Percentiles rank a stretch among this genome's conserved stretches.
These are phyloP conservation scores for Cephus pygmeus DNA, from an alignment of 2,888 invertebrate species.

Conservation along the genomic window DNA sequence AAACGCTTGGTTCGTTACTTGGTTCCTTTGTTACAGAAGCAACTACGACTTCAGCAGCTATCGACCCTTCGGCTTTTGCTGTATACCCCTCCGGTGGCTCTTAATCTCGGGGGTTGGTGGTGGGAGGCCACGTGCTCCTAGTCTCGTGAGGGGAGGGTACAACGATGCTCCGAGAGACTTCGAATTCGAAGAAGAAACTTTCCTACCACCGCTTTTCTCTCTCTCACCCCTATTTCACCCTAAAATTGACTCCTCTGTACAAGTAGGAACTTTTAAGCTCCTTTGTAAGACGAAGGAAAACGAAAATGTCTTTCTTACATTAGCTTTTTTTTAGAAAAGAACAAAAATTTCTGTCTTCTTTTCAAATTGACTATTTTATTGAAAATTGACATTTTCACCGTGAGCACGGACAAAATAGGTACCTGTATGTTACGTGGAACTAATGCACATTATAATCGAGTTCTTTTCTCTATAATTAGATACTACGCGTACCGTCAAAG, in stretches of 20 bases:
- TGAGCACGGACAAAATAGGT: background rate
- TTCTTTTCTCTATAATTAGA: background rate
- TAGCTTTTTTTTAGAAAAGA: background rate
- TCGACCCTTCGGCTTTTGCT: background rate
- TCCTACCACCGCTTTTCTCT: background rate
- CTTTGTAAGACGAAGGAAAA: background rate
- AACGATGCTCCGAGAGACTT: background rate
- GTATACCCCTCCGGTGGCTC: background rate
- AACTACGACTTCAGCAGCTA: background rate
- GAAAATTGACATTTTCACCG: no score
- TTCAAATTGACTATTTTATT: no score
- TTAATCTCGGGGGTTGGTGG: constrained; percentile 6
- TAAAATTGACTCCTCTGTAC: background rate
- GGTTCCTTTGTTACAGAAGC: background rate
- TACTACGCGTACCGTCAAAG: background rate
- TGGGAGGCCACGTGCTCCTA: constrained; percentile 27
- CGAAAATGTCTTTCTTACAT: background rate
- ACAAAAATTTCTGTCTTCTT: no score
- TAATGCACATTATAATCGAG: background rate
- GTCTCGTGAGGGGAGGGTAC: constrained; percentile 5
- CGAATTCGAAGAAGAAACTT: background rate
- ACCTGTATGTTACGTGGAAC: background rate
- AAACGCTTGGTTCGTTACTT: background rate
- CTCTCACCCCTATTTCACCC: background rate
- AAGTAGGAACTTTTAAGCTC: background rate